Evolutionary conservation across 2,888 invertebrate genomes (phyloP), one percentile per base, ranked within the genome.

Genomic region (Pandemis heparana): DNA sequence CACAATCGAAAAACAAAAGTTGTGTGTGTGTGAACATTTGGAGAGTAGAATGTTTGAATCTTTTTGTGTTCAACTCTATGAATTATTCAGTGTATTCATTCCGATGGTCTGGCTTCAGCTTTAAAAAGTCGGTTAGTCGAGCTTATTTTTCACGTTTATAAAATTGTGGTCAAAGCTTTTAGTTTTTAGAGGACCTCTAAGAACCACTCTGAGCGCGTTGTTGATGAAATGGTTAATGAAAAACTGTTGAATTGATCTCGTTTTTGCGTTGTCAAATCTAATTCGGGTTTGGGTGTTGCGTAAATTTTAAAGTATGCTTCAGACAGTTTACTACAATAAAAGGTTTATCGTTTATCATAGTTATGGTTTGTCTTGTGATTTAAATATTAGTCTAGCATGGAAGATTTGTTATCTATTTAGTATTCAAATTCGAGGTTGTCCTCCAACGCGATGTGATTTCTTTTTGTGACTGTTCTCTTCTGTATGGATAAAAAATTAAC

Each of bases 241-340:
- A 56, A 23, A 5, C 2, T 56, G 23, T 56, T 23, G 23, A 23
- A 23, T 56, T 56, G 23, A 23, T 56, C 12, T 56, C 23, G 23
- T 56, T 56, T 53, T n/a, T n/a, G 48, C n/a, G 48, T 48, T n/a
- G 48, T 48, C n/a, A n/a, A 48, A 48, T 48, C n/a, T 48, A n/a
- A 48, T 48, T 48, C 7, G 6, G n/a, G 48, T 48, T 41, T 1
- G n/a, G 48, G 48, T n/a, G n/a, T 48, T 48, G 48, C n/a, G 48
- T 48, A n/a, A 5, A 5, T 48, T n/a, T 48, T 48, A n/a, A 48
- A n/a, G 7, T 48, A n/a, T 48, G 12, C n/a, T 48, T n/a, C 6
- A n/a, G 5, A n/a, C 6, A 32, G 23, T 32, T 32, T 32, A 32
- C 23, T 32, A 32, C 23, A 32, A 32, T 2, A 32, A 32, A 32